Evolutionary conservation across 1,140 invertebrate species (phyloP).

Genomic region (Whitmania pigra): DNA sequence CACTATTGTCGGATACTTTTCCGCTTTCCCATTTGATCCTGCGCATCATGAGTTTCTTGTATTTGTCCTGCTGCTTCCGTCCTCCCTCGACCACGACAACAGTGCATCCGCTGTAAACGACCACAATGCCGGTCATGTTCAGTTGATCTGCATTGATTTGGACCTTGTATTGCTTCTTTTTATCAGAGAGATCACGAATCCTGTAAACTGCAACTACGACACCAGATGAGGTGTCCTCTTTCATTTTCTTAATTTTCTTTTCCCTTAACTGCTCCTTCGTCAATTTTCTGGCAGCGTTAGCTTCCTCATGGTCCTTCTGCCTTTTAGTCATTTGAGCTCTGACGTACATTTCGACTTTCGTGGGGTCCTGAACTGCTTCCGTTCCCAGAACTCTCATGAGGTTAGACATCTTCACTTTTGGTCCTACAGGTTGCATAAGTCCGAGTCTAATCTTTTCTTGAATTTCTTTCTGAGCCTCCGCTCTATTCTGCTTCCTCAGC

Average conservation of each 20-base stretch:
- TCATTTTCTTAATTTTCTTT: slow-evolving; percentile 81
- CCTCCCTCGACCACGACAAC: slow-evolving; percentile 92
- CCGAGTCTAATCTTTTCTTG: slow-evolving; percentile 95
- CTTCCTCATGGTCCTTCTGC: slow-evolving; percentile 84
- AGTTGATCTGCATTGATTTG: slow-evolving; percentile 93
- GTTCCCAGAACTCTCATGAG: slow-evolving; percentile 93
- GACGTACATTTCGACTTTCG: slow-evolving; percentile 96
- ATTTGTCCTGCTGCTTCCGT: slow-evolving; percentile 90
- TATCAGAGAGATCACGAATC: slow-evolving; percentile 48
- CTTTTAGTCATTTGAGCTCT: slow-evolving; percentile 93
- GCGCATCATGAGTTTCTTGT: slow-evolving; percentile 80
- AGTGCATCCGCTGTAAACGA: slow-evolving; percentile 87
- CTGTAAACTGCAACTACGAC: slow-evolving; percentile 85
- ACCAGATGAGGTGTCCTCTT: slow-evolving; percentile 76
- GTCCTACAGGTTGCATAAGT: slow-evolving; percentile 84
- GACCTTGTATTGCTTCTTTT: slow-evolving; percentile 78
- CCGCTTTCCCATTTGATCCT: slow-evolving; percentile 97
- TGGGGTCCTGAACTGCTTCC: slow-evolving; percentile 96
- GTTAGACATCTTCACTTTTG: slow-evolving; percentile 93
- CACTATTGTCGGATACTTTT: slow-evolving; percentile 34
- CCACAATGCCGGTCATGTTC: slow-evolving; percentile 83
- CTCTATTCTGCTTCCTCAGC: slow-evolving; percentile 80
- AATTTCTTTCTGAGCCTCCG: slow-evolving; percentile 93
- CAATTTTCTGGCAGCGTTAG: slow-evolving; percentile 81
- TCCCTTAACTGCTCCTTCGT: slow-evolving; percentile 83